These are phyloP conservation scores for Camponotus fellah DNA, from an alignment of 2,888 invertebrate species.

Conservation along the genomic window DNA sequence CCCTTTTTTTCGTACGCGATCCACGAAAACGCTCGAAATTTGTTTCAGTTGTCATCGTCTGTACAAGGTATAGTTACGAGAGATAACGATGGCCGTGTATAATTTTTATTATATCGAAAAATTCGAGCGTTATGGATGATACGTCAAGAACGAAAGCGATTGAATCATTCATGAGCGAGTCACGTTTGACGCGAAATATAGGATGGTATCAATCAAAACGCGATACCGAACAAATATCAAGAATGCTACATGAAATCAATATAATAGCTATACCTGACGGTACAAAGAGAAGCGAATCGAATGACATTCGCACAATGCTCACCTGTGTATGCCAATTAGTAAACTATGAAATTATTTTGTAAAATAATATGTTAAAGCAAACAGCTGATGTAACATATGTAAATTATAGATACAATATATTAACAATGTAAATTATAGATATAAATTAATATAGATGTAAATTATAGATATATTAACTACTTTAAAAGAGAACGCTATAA, in stretches of 20 bases:
- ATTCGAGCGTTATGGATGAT: slow-evolving; percentile 39
- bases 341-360: not conserved
- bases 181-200: slow-evolving; percentile 43
- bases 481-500: not conserved
- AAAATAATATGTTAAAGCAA: slow-evolving; percentile 1
- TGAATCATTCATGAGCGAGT: slow-evolving; percentile 54
- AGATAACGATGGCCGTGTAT: slow-evolving; percentile 29
- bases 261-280: slow-evolving; percentile 23
- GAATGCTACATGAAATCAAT: slow-evolving; percentile 19
- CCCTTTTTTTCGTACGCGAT: not conserved
- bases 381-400: not conserved
- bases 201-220: slow-evolving; percentile 49
- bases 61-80: not conserved
- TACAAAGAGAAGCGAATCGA: slow-evolving; percentile 32
- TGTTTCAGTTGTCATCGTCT: slow-evolving; percentile 25
- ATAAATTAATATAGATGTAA: no score
- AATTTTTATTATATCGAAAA: slow-evolving; percentile 52
- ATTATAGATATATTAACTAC: not conserved
- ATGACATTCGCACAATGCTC: not conserved
- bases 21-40: slow-evolving; percentile 25
- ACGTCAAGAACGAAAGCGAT: slow-evolving; percentile 38
- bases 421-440: not conserved
- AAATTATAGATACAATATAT: not conserved
- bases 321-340: slow-evolving; percentile 13
- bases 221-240: slow-evolving; percentile 38